phyloP scores from a whole-genome alignment of 1,140 invertebrate species.

The Orius insidiosus region DNA sequence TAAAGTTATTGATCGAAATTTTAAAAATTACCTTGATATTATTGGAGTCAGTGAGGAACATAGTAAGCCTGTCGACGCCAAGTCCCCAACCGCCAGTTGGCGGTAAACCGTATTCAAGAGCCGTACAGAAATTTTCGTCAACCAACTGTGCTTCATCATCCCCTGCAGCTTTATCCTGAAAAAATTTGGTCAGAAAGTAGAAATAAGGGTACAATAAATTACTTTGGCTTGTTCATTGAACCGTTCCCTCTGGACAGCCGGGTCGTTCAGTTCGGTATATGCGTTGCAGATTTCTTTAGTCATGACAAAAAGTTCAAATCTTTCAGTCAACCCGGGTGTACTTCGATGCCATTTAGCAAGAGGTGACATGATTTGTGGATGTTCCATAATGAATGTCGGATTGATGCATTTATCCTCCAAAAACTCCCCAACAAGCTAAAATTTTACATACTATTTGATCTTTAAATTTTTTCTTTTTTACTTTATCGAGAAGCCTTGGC shows the following conservation, averaged over 20 bases:
- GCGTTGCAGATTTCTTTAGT: conserved; percentile 97
- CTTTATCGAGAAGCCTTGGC: conserved; percentile 87
- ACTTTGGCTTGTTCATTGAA: conserved; percentile 88
- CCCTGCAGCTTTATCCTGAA: conserved; percentile 82
- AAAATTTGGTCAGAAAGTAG: neutral
- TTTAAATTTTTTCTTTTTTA: conserved; percentile 23
- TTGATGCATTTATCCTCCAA: conserved; percentile 91
- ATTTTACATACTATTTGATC: conserved; percentile 9
- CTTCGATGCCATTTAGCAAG: conserved; percentile 93
- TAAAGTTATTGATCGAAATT: neutral
- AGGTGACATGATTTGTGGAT: conserved; percentile 98
- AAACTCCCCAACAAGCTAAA: conserved; percentile 76
- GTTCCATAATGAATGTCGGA: conserved; percentile 93
- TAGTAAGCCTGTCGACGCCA: conserved; percentile 88
- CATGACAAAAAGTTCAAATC: conserved; percentile 95
- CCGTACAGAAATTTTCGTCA: conserved; percentile 94
- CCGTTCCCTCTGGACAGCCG: conserved; percentile 77
- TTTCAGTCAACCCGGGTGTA: conserved; percentile 75
- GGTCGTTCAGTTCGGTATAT: conserved; percentile 99
- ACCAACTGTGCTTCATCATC: conserved; percentile 96
- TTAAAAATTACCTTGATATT: conserved; percentile 94
- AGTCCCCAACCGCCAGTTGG: conserved; percentile 97
- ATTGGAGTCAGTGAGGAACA: conserved; percentile 96
- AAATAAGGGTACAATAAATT: conserved; percentile 1
- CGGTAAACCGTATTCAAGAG: conserved; percentile 95